Evolutionary conservation across 1,140 invertebrate species (phyloP).

Genomic region (Eriosoma lanigerum): DNA sequence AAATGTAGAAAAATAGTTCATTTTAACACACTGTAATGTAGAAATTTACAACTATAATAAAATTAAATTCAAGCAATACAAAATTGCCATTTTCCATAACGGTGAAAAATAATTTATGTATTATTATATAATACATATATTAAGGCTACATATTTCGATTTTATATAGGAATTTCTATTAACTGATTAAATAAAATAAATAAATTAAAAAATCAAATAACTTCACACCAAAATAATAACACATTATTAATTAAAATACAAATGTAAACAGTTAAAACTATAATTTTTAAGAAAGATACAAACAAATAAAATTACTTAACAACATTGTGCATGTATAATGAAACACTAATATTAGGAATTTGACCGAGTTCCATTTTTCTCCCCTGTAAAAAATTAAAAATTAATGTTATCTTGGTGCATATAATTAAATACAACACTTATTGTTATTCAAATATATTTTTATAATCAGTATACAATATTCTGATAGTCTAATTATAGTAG

Average conservation of each 20-base stretch:
- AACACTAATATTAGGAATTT: conserved; percentile 19
- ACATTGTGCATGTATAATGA: background rate
- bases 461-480: background rate
- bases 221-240: background rate
- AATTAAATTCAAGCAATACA: too few relatives aligned
- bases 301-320: conserved; percentile 25
- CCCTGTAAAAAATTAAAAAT: background rate
- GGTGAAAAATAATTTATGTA: too few relatives aligned
- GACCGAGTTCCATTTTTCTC: conserved; percentile 24
- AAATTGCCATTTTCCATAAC: too few relatives aligned
- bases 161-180: background rate
- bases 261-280: conserved; percentile 21
- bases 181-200: background rate
- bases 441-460: background rate
- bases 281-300: background rate
- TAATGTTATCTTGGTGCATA: background rate
- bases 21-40: too few relatives aligned
- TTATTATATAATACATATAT: too few relatives aligned
- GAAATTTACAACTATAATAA: too few relatives aligned
- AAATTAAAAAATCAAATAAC: background rate
- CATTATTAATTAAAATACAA: background rate
- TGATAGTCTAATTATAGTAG: too few relatives aligned
- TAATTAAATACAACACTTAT: background rate
- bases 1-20: too few relatives aligned
- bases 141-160: too few relatives aligned